A percentile compares a stretch with the other conserved stretches of the same genome.
Evolutionary conservation across 1,140 invertebrate genomes (phyloP).

Genomic region (Zaprionus camerounensis): DNA sequence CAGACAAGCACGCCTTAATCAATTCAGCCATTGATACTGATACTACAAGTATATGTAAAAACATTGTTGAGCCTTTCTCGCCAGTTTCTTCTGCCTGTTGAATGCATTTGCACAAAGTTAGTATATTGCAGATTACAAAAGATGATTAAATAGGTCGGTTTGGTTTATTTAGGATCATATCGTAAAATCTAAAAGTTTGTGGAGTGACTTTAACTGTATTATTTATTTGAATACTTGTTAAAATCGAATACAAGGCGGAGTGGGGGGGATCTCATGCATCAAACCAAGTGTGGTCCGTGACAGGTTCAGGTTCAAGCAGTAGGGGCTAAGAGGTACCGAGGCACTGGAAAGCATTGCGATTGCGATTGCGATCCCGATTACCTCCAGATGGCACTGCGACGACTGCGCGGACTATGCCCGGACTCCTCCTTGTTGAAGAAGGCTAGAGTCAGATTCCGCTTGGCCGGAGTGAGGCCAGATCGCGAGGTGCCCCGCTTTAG

Average conservation of each 20-base stretch:
- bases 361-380: background rate
- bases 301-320: too few relatives aligned
- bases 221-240: conserved; percentile 21
- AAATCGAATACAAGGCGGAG: conserved; percentile 14
- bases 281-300: too few relatives aligned
- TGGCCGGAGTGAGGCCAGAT: conserved; percentile 43
- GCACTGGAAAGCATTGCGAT: background rate
- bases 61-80: too few relatives aligned
- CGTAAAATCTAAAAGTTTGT: background rate
- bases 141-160: background rate
- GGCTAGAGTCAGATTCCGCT: conserved; percentile 58
- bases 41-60: too few relatives aligned
- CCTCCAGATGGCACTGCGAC: conserved; percentile 23
- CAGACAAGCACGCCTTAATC: too few relatives aligned
- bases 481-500: conserved; percentile 16
- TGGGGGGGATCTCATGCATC: background rate
- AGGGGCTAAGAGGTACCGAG: too few relatives aligned
- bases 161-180: background rate
- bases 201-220: conserved; percentile 6
- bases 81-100: too few relatives aligned
- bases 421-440: conserved; percentile 40
- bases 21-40: too few relatives aligned
- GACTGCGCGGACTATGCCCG: background rate
- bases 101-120: background rate
- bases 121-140: background rate